Evolutionary conservation across 2,888 invertebrate genomes (phyloP), one percentile per base, ranked within the genome.

Genomic region (Drosophila niveifrons): DNA sequence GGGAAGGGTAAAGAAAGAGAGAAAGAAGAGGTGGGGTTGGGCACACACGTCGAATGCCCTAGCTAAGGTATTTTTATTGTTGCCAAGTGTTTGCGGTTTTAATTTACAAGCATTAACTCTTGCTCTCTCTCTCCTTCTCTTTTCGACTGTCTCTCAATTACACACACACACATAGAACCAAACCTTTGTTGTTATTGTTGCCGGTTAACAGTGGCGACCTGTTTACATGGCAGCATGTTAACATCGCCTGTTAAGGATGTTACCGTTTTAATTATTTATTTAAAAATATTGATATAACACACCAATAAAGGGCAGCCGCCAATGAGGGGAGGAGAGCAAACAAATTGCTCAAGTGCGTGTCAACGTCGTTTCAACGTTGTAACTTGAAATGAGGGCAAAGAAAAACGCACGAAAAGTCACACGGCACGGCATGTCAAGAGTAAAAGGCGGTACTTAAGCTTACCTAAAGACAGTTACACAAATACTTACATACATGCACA

Each of bases 71-170:
- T 55, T 69, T 13, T 65, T 15, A 61, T 65, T 76, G 75, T 71
- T 82, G 72, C 88, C 75, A 82, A 75, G 65, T 69, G 84, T 72
- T 72, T 74, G 74, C 46, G 44, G 62, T 58, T 62, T 48, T 59
- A 18, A 70, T 74, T 74, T 58, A 43, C 64, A 72, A 63, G 13
- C 23, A n/a, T 52, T 41, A 72, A 13, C 36, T 47, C 64, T 41
- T 59, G 39, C 39, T 23, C 23, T 23, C 23, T 23, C 6, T n/a
- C 43, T 55, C 43, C 43, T 18, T 15, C 34, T 4, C 18, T 18
- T 43, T 11, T n/a, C 15, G 2, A 17, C 15, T n/a, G 9, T 36
- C 28, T 29, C 31, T 43, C 34, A 51, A 53, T 31, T 11, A 11
- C 61, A 10, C 43, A 23, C 47, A 36, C 23, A 18, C 29, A 15